Evolutionary conservation across 2,888 invertebrate species (phyloP), one percentile per base, ranked within the genome.

Genomic region (Eretmocerus hayati): DNA sequence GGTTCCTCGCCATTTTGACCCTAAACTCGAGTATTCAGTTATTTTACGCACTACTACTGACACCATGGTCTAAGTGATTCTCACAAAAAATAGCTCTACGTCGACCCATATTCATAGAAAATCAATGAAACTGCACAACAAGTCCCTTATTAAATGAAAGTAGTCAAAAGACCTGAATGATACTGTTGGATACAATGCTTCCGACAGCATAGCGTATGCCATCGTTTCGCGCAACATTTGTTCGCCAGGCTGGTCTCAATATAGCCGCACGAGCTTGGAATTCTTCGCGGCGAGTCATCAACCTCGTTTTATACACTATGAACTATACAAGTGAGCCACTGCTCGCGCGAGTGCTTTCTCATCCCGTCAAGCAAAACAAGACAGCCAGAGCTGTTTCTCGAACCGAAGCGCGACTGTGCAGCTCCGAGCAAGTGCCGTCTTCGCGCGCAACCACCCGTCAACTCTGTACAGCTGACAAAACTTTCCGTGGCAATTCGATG

Each of bases 291-390:
- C 30, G 26, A 37, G 36, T 41, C 41, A 21, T 42, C 42, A 35
- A 42, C n/a, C 35, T 20, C 36, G 26, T 42, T 42, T 47, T 42
- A 37, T n/a, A 18, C 47, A 20, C 11, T 23, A 19, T 9, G 13
- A 30, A n/a, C 4, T 20, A 13, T 36, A 18, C 21, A 18, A 5
- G 4, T 21, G 18, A 16, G 11, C 9, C 8, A 33, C 40, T 19
- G 23, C 32, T 26, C 26, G 26, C 6, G 26, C 26, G 26, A 26
- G 35, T 20, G 37, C 23, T 42, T 42, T 42, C 37, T 37, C 42
- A 37, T 48, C 8, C 42, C 47, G 30, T 18, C 31, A 6, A 37
- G 32, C 31, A 22, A 31, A 42, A 41, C 26, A 41, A 40, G 46
- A 30, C 26, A n/a, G 32, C 42, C 2, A 1, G 33, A 15, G 2